Base-by-base conservation (phyloP, 2,888 invertebrate species). In the Clusia tigrina region DNA sequence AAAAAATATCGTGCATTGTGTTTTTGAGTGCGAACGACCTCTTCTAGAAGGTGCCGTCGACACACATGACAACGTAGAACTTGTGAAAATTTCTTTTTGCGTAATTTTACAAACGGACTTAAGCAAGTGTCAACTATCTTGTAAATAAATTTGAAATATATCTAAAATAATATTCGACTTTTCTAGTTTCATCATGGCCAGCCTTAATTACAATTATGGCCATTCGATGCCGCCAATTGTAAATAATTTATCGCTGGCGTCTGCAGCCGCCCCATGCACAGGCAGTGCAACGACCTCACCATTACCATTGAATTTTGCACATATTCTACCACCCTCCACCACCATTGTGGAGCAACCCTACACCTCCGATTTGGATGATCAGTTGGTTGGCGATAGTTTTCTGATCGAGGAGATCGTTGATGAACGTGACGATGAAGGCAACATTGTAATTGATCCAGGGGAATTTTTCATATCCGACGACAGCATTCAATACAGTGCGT, bases 401-500 rank as follows among this genome's bases (percentile, higher is more conserved):
- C 65, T 79, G 2, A 79, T 79, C 25, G 79, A 79, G 57, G 79
- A 79, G 67, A 78, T 79, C 25, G 73, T 80, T 38, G 78, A 78
- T 60, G 80, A 78, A 51, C 78, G 78, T 9, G 80, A 79, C 56
- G 80, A 79, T 58, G 80, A 79, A 26, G 70, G 74, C 15, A 79
- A 79, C 37, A 79, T 79, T 63, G 80, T 79, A 1, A 73, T 79
- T 3, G 79, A 79, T 48, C 73, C 73, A 1, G 79, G 80, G 0
- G 80, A 79, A 64, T 79, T 78, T 48, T 78, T 78, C 24, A 74
- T 78, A 65, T 74, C 78, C 0, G 78, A 79, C 6, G 80, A 80
- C 57, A 77, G 76, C 58, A 78, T 78, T 48, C 80, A 79, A 62
- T 79, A 77, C 54, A 79, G 75, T 65, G 73, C 80, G 23, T 67